These are phyloP conservation scores for Taenioides sp. DNA, from an alignment of 2,797 vertebrate species.

Conservation along the genomic window DNA sequence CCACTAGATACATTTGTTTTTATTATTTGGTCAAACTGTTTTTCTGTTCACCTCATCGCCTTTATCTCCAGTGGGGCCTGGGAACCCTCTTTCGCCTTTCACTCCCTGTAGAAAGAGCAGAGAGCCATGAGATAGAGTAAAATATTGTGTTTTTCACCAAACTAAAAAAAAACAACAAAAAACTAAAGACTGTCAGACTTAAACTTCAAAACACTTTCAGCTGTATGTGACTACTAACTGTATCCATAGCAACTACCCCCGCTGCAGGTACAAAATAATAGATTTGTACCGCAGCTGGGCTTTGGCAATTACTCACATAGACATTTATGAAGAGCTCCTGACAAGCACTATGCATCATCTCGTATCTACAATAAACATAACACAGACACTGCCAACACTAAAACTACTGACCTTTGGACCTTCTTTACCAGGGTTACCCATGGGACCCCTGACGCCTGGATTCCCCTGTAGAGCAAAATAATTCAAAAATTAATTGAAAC, in stretches of 20 bases:
- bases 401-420: constrained; percentile 87
- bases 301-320: constrained; percentile 9
- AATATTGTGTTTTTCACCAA: constrained; percentile 33
- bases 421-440: constrained; percentile 93
- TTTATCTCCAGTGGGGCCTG: constrained; percentile 89
- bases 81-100: constrained; percentile 95
- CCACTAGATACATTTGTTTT: constrained; percentile 39
- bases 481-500: not conserved
- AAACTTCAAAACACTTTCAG: constrained; percentile 51
- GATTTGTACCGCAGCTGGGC: constrained; percentile 43
- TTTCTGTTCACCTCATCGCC: constrained; percentile 88
- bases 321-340: not conserved
- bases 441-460: constrained; percentile 86
- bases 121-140: constrained; percentile 31
- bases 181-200: constrained; percentile 42
- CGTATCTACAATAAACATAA: not conserved
- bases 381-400: not conserved
- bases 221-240: constrained; percentile 43
- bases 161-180: constrained; percentile 37
- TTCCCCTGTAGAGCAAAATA: constrained; percentile 79
- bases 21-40: constrained; percentile 18
- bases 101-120: constrained; percentile 79
- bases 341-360: not conserved
- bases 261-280: constrained; percentile 38
- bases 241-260: constrained; percentile 67